A percentile compares a stretch with the other conserved stretches of the same genome.
Conservation (phyloP, 2,113 vertebrate genomes). For the Passer montanus region DNA sequence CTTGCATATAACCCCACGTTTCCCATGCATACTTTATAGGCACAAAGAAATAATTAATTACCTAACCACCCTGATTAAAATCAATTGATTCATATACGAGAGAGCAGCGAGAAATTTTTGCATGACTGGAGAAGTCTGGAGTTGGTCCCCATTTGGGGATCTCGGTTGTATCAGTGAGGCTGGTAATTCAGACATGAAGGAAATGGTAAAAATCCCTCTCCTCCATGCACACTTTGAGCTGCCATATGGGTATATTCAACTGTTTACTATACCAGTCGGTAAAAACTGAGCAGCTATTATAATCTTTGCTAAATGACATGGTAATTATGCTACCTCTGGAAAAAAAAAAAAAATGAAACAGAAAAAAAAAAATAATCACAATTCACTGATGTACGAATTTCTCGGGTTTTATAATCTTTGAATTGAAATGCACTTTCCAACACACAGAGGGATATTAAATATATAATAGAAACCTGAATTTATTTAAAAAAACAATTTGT, state of each 20-base stretch:
- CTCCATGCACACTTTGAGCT: constrained; percentile 19
- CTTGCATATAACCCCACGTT: background rate
- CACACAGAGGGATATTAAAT: constrained; percentile 24
- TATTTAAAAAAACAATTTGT: constrained; percentile 19
- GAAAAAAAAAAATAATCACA: background rate
- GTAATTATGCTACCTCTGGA: constrained; percentile 67
- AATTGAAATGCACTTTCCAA: constrained; percentile 39
- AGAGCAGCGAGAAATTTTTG: background rate
- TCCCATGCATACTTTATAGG: background rate
- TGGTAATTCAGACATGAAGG: constrained; percentile 40
- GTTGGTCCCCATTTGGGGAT: constrained; percentile 4
- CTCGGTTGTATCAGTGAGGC: background rate
- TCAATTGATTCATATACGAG: background rate
- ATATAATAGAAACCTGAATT: constrained; percentile 29
- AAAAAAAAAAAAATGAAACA: background rate
- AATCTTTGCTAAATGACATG: constrained; percentile 66
- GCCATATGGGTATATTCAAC: constrained; percentile 69
- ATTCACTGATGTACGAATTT: constrained; percentile 39
- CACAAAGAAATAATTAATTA: constrained; percentile 56
- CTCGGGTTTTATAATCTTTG: constrained; percentile 16
- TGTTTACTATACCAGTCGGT: constrained; percentile 65
- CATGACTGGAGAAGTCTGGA: constrained; percentile 9
- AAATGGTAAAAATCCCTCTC: constrained; percentile 26
- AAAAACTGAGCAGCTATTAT: constrained; percentile 68
- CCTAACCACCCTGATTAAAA: background rate